phyloP scores from a whole-genome alignment of 2,797 vertebrate genomes.

The Cynopterus sphinx region DNA sequence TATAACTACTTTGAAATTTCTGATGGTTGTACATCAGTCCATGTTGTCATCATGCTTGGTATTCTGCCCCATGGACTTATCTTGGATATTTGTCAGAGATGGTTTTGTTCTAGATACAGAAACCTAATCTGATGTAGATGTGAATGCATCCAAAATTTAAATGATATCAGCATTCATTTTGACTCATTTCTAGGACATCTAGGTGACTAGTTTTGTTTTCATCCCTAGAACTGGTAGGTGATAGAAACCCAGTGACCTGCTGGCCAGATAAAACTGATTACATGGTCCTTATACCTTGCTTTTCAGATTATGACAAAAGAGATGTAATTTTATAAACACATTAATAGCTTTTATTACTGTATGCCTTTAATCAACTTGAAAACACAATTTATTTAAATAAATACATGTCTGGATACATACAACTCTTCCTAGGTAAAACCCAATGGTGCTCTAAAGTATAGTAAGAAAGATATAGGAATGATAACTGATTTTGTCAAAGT shows the following conservation, averaged over 20 bases:
- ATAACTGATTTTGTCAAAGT: not conserved
- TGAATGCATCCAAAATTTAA: not conserved
- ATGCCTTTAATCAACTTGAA: not conserved
- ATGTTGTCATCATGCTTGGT: not conserved
- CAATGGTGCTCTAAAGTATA: not conserved
- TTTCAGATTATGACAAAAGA: not conserved
- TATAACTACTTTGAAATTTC: not conserved
- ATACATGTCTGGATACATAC: not conserved
- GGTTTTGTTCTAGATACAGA: not conserved
- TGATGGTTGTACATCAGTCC: not conserved
- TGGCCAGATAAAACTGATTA: not conserved
- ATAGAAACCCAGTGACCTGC: not conserved
- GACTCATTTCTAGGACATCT: not conserved
- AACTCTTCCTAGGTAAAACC: not conserved
- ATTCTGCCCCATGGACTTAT: not conserved
- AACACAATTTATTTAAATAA: conserved; percentile 4
- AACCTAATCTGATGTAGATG: not conserved
- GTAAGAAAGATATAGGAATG: not conserved
- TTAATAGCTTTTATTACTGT: not conserved
- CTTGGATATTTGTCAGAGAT: not conserved
- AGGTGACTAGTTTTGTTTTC: not conserved
- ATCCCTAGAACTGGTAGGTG: not conserved
- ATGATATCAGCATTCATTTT: not conserved
- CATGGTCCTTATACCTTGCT: not conserved
- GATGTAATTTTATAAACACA: not conserved